phyloP scores from a whole-genome alignment of 2,113 vertebrate genomes.

The Lampris megalopsis region DNA sequence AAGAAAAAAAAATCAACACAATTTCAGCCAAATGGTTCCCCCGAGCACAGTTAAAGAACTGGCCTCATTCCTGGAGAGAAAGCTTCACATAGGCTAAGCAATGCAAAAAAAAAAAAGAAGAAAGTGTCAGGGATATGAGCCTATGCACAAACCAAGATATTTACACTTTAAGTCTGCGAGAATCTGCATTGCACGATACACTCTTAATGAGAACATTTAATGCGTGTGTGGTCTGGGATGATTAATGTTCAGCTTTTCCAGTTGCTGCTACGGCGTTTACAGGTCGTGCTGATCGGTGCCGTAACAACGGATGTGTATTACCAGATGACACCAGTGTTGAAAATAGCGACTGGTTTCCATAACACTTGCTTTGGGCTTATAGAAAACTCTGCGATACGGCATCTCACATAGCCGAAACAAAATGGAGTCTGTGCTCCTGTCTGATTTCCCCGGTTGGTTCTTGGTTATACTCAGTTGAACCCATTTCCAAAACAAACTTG shows the following conservation, averaged over 20 bases:
- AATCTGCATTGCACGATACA: too few species aligned
- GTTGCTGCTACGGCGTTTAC: not conserved
- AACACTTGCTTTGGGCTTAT: not conserved
- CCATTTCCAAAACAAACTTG: not conserved
- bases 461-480: conserved; percentile 3
- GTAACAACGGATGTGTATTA: not conserved
- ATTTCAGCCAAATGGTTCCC: not conserved
- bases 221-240: too few species aligned
- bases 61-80: not conserved
- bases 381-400: not conserved
- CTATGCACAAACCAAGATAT: not conserved
- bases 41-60: not conserved
- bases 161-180: not conserved
- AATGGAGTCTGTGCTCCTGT: not conserved
- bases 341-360: not conserved
- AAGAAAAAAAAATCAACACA: not conserved
- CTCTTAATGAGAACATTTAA: too few species aligned
- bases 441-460: not conserved
- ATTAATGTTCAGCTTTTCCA: too few species aligned
- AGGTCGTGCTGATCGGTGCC: not conserved
- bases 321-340: not conserved
- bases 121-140: not conserved
- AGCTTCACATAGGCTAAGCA: not conserved
- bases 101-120: not conserved
- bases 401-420: too few species aligned